These are phyloP conservation scores for Cryptus armator DNA, from an alignment of 2,888 invertebrate genomes.

Conservation along the genomic window DNA sequence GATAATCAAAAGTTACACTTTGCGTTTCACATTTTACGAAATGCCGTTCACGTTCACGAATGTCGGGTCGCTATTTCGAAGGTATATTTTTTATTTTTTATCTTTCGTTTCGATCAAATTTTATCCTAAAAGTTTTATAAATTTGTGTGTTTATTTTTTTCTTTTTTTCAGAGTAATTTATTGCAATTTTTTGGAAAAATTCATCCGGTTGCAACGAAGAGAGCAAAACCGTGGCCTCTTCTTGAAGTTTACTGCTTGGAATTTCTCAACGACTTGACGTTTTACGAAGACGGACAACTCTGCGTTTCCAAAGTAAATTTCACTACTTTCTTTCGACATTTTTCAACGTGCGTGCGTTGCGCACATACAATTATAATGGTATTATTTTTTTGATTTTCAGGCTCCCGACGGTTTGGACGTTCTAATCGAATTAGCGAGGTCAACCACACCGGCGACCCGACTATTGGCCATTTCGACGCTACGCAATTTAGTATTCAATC, in stretches of 20 bases:
- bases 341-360: background rate
- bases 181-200: conserved; percentile 85
- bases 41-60: conserved; percentile 87
- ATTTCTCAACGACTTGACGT: conserved; percentile 86
- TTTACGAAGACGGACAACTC: conserved; percentile 87
- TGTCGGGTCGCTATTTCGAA: conserved; percentile 88
- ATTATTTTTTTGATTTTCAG: conserved; percentile 66
- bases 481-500: conserved; percentile 87
- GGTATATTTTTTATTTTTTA: conserved; percentile 83
- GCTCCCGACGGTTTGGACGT: conserved; percentile 82
- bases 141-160: background rate
- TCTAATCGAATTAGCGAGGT: conserved; percentile 80
- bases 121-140: conserved; percentile 8
- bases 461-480: conserved; percentile 86
- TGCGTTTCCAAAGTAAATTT: conserved; percentile 85
- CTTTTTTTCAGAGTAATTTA: conserved; percentile 84
- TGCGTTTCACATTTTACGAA: conserved; percentile 86
- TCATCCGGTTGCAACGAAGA: conserved; percentile 86
- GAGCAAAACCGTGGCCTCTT: conserved; percentile 86
- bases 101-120: background rate
- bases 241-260: conserved; percentile 86
- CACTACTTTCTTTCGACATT: background rate
- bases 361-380: background rate
- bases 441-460: conserved; percentile 77
- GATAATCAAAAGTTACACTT: conserved; percentile 85